A percentile compares a stretch with the other conserved stretches of the same genome.
phyloP scores from a whole-genome alignment of 2,888 invertebrate species.

The Furcula furcula region DNA sequence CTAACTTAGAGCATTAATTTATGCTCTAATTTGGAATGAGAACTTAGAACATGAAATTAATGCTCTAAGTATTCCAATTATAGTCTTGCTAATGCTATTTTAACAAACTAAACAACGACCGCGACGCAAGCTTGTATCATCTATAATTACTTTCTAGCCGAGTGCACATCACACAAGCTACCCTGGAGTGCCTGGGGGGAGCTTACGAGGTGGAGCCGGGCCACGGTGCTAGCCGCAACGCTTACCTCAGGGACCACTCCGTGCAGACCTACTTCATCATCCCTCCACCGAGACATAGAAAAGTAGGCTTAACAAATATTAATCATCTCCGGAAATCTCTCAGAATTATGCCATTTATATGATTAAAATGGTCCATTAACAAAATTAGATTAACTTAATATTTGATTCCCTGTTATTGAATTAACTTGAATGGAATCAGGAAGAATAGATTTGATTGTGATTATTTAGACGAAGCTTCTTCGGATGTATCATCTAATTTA shows the following conservation, averaged over 20 bases:
- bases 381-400: conserved; percentile 15
- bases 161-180: conserved; percentile 92
- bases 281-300: conserved; percentile 91
- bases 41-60: too few species aligned
- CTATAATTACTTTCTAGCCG: conserved; percentile 80
- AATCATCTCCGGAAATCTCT: conserved; percentile 3
- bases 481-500: too few species aligned
- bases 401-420: not conserved
- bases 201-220: conserved; percentile 96
- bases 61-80: too few species aligned
- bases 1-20: too few species aligned
- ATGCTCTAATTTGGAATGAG: too few species aligned
- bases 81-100: too few species aligned
- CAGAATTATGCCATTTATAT: conserved; percentile 7
- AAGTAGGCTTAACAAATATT: conserved; percentile 77
- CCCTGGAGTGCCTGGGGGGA: conserved; percentile 91
- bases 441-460: not conserved
- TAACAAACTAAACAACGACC: too few species aligned
- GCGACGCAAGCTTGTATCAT: too few species aligned
- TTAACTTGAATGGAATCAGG: not conserved
- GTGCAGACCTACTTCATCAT: conserved; percentile 94
- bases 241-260: conserved; percentile 91
- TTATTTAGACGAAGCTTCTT: too few species aligned
- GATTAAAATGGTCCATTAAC: not conserved
- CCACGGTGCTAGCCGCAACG: conserved; percentile 90